phyloP scores from a whole-genome alignment of 2,113 vertebrate genomes.

The Rhea americana region DNA sequence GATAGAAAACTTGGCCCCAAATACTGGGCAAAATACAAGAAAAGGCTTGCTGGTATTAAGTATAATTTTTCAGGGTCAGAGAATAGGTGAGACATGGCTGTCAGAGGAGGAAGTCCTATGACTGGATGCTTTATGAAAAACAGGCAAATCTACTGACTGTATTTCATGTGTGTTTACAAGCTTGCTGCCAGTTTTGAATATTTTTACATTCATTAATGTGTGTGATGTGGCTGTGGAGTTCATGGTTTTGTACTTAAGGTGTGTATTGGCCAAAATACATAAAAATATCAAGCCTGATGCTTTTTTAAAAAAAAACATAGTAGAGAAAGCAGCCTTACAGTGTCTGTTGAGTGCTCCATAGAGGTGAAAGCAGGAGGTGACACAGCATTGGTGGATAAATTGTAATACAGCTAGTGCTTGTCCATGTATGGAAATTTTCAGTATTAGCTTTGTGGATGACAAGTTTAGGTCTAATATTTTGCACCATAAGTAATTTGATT shows the following conservation, averaged over 20 bases:
- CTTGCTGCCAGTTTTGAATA: not conserved
- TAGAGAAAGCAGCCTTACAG: not conserved
- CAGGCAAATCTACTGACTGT: not conserved
- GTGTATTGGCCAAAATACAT: not conserved
- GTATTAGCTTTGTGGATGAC: constrained; percentile 9
- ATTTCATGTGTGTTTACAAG: constrained; percentile 39
- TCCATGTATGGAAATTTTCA: constrained; percentile 31
- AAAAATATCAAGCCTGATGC: not conserved
- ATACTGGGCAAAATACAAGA: not conserved
- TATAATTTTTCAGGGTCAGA: not conserved
- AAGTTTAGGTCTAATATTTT: constrained; percentile 29
- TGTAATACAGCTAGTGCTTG: constrained; percentile 6
- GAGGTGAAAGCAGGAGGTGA: constrained; percentile 16
- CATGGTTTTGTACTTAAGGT: not conserved
- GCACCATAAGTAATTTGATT: constrained; percentile 31
- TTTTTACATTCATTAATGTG: constrained; percentile 39
- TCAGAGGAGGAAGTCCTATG: not conserved
- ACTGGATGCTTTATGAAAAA: not conserved
- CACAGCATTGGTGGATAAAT: not conserved
- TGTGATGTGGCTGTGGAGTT: constrained; percentile 14
- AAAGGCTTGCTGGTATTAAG: not conserved
- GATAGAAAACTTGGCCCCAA: not conserved
- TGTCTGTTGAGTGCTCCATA: not conserved
- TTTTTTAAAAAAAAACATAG: not conserved
- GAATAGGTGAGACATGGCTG: not conserved